phyloP scores from a whole-genome alignment of 2,113 vertebrate genomes.

The Lagopus muta region DNA sequence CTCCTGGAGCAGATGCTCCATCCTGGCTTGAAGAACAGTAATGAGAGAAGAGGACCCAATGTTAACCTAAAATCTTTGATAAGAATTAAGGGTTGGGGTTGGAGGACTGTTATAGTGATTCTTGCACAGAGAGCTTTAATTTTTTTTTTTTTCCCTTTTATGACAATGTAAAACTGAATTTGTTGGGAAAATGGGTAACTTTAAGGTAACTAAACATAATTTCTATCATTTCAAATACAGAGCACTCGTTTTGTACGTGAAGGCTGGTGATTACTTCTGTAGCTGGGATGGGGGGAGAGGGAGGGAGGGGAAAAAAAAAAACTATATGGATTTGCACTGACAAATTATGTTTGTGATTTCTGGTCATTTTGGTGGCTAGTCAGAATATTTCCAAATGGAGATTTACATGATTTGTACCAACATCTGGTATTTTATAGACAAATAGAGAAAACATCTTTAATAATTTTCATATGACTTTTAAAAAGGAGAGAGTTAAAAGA shows the following conservation, averaged over 20 bases:
- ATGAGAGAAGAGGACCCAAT: slow-evolving; percentile 45
- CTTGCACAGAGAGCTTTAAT: slow-evolving; percentile 77
- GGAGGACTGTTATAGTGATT: slow-evolving; percentile 68
- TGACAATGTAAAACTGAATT: slow-evolving; percentile 76
- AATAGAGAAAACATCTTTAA: slow-evolving; percentile 75
- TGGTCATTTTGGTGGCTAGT: slow-evolving; percentile 72
- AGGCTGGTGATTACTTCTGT: slow-evolving; percentile 73
- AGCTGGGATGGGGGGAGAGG: slow-evolving; percentile 32
- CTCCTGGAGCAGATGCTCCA: slow-evolving; percentile 90
- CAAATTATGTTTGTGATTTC: slow-evolving; percentile 73
- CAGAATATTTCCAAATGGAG: slow-evolving; percentile 76
- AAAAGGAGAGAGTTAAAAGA: slow-evolving; percentile 63
- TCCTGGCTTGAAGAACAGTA: slow-evolving; percentile 98
- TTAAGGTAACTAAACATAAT: slow-evolving; percentile 66
- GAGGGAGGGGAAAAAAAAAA: slow-evolving; percentile 61
- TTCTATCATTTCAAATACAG: slow-evolving; percentile 75
- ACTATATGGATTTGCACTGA: slow-evolving; percentile 82
- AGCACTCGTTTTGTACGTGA: slow-evolving; percentile 78
- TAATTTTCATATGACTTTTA: slow-evolving; percentile 77
- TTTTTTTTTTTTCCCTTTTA: slow-evolving; percentile 51
- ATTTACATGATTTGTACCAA: slow-evolving; percentile 78
- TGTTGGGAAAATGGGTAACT: slow-evolving; percentile 51
- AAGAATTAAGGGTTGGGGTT: slow-evolving; percentile 54
- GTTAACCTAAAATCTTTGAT: slow-evolving; percentile 43
- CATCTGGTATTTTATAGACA: slow-evolving; percentile 81